phyloP scores from a whole-genome alignment of 2,113 vertebrate species.

The Oncorhynchus mykiss region DNA sequence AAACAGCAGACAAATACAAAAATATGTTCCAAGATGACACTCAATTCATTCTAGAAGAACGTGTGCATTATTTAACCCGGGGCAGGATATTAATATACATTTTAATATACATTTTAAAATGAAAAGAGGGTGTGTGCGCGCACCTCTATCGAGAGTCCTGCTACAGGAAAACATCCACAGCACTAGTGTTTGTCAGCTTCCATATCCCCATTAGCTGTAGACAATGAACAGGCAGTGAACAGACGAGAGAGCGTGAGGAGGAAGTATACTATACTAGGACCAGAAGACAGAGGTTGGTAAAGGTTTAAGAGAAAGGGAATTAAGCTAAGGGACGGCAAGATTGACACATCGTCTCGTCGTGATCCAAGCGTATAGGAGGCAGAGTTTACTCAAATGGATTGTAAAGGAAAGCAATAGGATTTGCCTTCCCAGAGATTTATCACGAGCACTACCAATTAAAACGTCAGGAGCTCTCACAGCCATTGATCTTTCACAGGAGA shows the following conservation, averaged over 20 bases:
- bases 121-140: not conserved
- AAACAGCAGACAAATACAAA: too few species aligned
- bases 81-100: not conserved
- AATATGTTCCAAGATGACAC: not conserved
- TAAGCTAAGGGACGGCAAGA: not conserved
- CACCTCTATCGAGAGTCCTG: not conserved
- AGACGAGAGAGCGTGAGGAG: not conserved
- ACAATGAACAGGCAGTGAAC: conserved; percentile 20
- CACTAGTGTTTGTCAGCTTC: not conserved
- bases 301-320: not conserved
- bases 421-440: conserved; percentile 31
- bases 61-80: not conserved
- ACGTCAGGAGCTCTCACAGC: not conserved
- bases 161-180: not conserved
- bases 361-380: not conserved
- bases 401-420: conserved; percentile 31
- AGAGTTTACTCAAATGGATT: conserved; percentile 40
- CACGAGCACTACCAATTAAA: conserved; percentile 30
- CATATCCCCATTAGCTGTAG: not conserved
- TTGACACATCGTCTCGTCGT: conserved; percentile 24
- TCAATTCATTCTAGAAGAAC: not conserved
- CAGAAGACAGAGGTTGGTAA: too few species aligned
- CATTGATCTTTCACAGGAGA: conserved; percentile 24
- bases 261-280: too few species aligned
- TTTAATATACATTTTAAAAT: not conserved